Evolutionary conservation across 2,888 invertebrate species (phyloP).

Genomic region (Phytoseiulus persimilis): DNA sequence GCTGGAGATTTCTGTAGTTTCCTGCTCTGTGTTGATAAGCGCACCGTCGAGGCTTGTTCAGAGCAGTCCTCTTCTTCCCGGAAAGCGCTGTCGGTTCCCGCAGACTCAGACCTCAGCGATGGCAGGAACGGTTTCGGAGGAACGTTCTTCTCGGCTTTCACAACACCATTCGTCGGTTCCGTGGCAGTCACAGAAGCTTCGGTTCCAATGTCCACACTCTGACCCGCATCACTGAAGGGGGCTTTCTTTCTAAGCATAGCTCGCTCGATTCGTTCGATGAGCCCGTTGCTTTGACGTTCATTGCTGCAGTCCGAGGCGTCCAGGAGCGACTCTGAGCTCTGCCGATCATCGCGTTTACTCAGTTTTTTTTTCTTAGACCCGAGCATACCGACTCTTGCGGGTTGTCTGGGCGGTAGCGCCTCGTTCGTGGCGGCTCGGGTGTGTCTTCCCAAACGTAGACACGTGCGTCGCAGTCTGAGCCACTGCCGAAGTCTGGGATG

Average conservation of each 20-base stretch:
- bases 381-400: background rate
- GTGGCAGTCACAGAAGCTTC: background rate
- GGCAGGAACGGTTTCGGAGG: background rate
- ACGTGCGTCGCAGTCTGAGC: too few relatives aligned
- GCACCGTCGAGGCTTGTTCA: background rate
- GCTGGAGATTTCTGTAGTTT: background rate
- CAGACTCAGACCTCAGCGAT: background rate
- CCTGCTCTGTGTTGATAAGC: background rate
- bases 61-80: background rate
- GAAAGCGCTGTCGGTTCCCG: background rate
- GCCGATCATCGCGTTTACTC: background rate
- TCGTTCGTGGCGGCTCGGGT: too few relatives aligned
- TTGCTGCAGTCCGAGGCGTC: background rate
- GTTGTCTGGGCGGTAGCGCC: too few relatives aligned
- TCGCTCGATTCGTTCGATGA: constrained; percentile 29
- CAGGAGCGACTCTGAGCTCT: background rate
- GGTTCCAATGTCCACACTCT: background rate
- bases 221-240: background rate
- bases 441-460: too few relatives aligned
- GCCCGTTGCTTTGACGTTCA: background rate
- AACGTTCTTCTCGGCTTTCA: background rate
- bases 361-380: background rate
- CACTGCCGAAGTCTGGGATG: too few relatives aligned
- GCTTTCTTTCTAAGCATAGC: background rate
- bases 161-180: background rate